These are phyloP conservation scores for Nemoura dubitans DNA, from an alignment of 2,888 invertebrate species.

Conservation along the genomic window DNA sequence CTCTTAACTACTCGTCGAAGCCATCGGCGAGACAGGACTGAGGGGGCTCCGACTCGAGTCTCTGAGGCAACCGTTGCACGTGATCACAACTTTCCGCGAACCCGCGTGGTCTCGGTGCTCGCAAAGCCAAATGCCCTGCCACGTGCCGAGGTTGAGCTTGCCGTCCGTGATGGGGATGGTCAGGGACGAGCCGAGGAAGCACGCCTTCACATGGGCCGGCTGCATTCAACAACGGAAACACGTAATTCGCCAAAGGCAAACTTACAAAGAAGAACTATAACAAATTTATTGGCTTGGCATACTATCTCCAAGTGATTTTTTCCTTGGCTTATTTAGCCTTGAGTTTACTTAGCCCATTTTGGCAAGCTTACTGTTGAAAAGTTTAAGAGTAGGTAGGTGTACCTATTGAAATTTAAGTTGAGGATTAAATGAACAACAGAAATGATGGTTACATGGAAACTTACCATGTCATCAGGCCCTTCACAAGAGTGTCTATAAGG, in stretches of 20 bases:
- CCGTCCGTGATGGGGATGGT: conserved; percentile 97
- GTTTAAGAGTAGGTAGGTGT: no score
- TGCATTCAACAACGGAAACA: conserved; percentile 60
- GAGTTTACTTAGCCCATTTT: no score
- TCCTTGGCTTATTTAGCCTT: no score
- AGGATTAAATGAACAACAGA: no score
- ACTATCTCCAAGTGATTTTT: no score
- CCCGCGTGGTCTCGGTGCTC: conserved; percentile 97
- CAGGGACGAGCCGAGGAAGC: conserved; percentile 93
- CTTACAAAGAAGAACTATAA: no score
- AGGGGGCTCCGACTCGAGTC: conserved; percentile 86
- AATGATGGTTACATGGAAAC: conserved; percentile 52
- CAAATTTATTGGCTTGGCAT: no score
- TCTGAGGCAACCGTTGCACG: conserved; percentile 88
- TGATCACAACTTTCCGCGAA: conserved; percentile 88
- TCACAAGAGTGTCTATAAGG: conserved; percentile 97
- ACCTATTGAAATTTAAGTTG: no score
- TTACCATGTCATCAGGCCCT: conserved; percentile 98
- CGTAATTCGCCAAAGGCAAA: no score
- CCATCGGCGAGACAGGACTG: conserved; percentile 85
- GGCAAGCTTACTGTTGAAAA: no score
- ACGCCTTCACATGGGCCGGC: conserved; percentile 98
- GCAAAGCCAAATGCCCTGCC: conserved; percentile 99
- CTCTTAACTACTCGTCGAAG: conserved; percentile 89
- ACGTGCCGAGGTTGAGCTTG: conserved; percentile 92